Conservation (phyloP, 2,797 vertebrate species). For the Thunnus albacares region DNA sequence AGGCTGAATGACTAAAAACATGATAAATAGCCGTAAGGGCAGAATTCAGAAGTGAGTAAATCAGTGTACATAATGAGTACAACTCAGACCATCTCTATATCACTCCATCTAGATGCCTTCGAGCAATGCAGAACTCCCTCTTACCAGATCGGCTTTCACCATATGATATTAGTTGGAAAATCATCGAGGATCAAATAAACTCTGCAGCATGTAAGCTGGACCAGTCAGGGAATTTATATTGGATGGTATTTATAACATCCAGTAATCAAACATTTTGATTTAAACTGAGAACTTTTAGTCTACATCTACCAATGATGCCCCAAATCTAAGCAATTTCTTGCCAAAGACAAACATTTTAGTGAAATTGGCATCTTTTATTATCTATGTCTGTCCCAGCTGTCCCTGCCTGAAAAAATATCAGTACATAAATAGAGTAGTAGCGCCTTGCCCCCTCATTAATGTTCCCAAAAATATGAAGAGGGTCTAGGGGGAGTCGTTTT, state of each 20-base stretch:
- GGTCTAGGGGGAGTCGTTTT: not conserved
- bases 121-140: not conserved
- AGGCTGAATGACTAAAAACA: constrained; percentile 32
- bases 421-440: not conserved
- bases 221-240: not conserved
- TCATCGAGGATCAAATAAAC: not conserved
- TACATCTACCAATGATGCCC: not conserved
- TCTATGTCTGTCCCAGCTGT: not conserved
- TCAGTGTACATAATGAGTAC: constrained; percentile 9
- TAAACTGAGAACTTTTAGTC: not conserved
- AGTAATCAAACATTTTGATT: constrained; percentile 14
- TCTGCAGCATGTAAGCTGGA: not conserved
- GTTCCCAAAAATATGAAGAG: not conserved
- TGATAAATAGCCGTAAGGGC: constrained; percentile 46
- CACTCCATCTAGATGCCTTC: constrained; percentile 5
- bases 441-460: not conserved
- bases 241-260: not conserved
- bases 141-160: constrained; percentile 5
- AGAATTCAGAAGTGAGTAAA: constrained; percentile 31
- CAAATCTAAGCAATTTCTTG: not conserved
- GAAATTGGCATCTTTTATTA: not conserved
- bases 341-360: not conserved
- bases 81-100: not conserved
- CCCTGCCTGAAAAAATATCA: not conserved
- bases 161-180: constrained; percentile 10